These are phyloP conservation scores for Troides aeacus DNA, from an alignment of 2,888 invertebrate genomes.

Conservation along the genomic window DNA sequence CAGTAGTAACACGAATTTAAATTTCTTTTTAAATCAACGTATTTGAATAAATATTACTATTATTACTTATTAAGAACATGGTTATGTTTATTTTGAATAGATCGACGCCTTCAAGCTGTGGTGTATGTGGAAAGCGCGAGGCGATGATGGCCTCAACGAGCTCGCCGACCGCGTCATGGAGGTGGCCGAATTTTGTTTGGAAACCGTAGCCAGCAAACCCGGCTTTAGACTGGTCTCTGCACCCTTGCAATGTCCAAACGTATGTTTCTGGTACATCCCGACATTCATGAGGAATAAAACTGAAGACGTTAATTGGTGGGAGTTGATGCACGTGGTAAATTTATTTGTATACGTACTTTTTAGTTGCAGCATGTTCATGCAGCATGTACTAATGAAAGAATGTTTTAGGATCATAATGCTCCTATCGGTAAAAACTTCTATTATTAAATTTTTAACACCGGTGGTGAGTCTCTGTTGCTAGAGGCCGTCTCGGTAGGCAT, in stretches of 20 bases:
- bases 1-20: no score
- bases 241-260: conserved; percentile 86
- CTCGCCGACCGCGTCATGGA: conserved; percentile 84
- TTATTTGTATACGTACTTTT: conserved; percentile 18
- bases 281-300: conserved; percentile 65
- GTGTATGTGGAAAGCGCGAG: conserved; percentile 94
- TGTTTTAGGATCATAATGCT: no score
- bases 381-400: no score
- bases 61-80: no score
- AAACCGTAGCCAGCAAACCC: conserved; percentile 68
- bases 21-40: no score
- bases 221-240: conserved; percentile 82
- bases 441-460: no score
- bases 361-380: no score
- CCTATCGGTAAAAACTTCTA: no score
- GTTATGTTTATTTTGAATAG: conserved; percentile 44
- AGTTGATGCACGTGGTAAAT: conserved; percentile 71
- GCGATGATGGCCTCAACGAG: conserved; percentile 79
- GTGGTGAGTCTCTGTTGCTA: no score
- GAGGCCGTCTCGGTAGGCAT: no score
- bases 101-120: conserved; percentile 95
- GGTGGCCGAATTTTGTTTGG: conserved; percentile 79
- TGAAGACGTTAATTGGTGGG: conserved; percentile 76
- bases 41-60: no score
- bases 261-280: conserved; percentile 95